Evolutionary conservation across 2,888 invertebrate genomes (phyloP), one percentile per base, ranked within the genome.

Genomic region (Nomada ruficornis): DNA sequence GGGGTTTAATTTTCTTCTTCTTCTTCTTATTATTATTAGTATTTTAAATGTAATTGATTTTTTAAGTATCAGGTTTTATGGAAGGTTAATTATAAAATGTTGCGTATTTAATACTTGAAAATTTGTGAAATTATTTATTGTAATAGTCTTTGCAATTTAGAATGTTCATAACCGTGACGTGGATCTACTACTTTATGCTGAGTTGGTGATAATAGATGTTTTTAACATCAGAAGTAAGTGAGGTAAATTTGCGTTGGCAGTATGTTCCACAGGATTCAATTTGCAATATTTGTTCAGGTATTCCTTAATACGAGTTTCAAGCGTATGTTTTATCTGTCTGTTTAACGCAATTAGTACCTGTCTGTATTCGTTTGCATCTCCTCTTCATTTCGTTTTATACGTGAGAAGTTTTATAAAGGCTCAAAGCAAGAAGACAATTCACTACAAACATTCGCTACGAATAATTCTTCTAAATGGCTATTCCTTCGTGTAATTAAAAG

Each of bases 271-370:
- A 5, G 9, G 20, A 60, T 50, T 47, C 47, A n/a, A 70, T 50
- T 60, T 36, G 20, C 4, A 2, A 2, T 50, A 57, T 60, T 70
- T 60, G 59, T 47, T 20, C 70, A 60, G 70, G 59, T 47, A 29
- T 59, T 69, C 26, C 57, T 15, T 15, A 2, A 59, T 15, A 29
- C 3, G 15, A 3, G 10, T 67, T 67, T 10, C 29, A 2, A 52
- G n/a, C 52, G 2, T 9, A 15, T 7, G 15, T 64, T 64, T 18
- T 64, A 26, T 15, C 15, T 36, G 10, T 18, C n/a, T 23, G 4
- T 54, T 68, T 11, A 55, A 55, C 23, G 23, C 15, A 13, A 29
- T 62, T 55, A 20, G 10, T 55, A 20, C 20, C 55, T 55, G 10
- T 55, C 55, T 23, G 20, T 3, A 13, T 47, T 15, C 10, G 10